Conservation (phyloP, 2,888 invertebrate genomes). For the Amphipoea oculea region DNA sequence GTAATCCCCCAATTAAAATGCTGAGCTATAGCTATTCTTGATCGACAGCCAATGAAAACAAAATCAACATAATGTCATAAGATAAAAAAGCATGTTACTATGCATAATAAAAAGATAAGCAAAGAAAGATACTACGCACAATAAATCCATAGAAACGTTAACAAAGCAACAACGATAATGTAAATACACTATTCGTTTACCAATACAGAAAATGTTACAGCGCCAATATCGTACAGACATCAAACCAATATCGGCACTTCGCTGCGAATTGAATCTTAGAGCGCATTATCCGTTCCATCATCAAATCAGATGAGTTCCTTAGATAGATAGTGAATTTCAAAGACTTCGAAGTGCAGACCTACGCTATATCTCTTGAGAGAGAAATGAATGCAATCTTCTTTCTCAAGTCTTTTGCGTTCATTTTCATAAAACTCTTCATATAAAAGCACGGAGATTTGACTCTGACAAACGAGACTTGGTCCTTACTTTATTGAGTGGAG, state of each 20-base stretch:
- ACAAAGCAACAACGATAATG: slow-evolving; percentile 1
- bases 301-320: slow-evolving; percentile 48
- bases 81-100: background rate
- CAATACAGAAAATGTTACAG: slow-evolving; percentile 26
- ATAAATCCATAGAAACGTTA: background rate
- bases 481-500: slow-evolving; percentile 53
- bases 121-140: background rate
- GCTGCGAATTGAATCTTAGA: slow-evolving; percentile 33
- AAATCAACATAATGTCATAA: background rate
- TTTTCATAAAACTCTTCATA: slow-evolving; percentile 61
- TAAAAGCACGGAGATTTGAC: slow-evolving; percentile 56
- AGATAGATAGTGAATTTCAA: slow-evolving; percentile 45
- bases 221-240: slow-evolving; percentile 9
- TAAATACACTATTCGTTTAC: slow-evolving; percentile 15
- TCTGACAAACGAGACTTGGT: slow-evolving; percentile 54
- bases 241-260: slow-evolving; percentile 32
- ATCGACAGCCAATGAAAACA: background rate
- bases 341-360: slow-evolving; percentile 50
- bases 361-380: slow-evolving; percentile 30
- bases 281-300: slow-evolving; percentile 45
- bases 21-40: no score
- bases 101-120: background rate
- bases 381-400: slow-evolving; percentile 59
- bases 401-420: slow-evolving; percentile 48
- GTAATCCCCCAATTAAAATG: background rate